Percentiles rank a stretch among this genome's conserved stretches.
phyloP scores from a whole-genome alignment of 2,797 vertebrate species.

The Melopsittacus undulatus region DNA sequence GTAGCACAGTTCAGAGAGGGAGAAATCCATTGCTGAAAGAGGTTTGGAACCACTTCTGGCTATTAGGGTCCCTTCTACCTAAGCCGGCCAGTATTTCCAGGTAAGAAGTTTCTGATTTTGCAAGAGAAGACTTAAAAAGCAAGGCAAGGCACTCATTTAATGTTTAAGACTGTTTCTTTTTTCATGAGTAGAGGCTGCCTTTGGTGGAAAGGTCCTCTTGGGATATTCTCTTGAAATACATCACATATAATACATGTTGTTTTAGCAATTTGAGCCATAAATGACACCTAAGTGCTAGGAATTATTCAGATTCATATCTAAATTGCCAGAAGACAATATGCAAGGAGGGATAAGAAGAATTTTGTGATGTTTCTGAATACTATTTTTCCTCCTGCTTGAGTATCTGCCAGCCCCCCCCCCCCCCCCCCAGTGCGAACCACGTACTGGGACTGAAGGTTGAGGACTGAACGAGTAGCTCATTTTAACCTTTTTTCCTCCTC shows the following conservation, averaged over 20 bases:
- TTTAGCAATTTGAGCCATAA: background rate
- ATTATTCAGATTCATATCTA: background rate
- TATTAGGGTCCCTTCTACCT: background rate
- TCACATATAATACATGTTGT: background rate
- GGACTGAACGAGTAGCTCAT: background rate
- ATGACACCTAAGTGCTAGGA: background rate
- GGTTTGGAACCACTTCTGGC: background rate
- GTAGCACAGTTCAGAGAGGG: background rate
- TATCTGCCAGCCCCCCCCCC: background rate
- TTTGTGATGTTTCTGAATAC: background rate
- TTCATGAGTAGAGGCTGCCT: background rate
- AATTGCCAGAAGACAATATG: background rate
- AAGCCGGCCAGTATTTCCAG: background rate
- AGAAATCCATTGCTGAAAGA: background rate
- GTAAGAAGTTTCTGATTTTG: background rate
- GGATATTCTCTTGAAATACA: background rate
- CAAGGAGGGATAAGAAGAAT: background rate
- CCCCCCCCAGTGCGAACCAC: background rate
- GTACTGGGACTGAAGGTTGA: background rate
- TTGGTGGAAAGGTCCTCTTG: background rate
- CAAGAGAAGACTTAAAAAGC: background rate
- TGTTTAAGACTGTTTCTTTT: background rate
- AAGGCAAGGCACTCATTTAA: background rate
- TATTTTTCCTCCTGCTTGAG: background rate
- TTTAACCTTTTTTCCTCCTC: background rate